phyloP scores from a whole-genome alignment of 2,888 invertebrate genomes.

The Zaprionus bogoriensis region DNA sequence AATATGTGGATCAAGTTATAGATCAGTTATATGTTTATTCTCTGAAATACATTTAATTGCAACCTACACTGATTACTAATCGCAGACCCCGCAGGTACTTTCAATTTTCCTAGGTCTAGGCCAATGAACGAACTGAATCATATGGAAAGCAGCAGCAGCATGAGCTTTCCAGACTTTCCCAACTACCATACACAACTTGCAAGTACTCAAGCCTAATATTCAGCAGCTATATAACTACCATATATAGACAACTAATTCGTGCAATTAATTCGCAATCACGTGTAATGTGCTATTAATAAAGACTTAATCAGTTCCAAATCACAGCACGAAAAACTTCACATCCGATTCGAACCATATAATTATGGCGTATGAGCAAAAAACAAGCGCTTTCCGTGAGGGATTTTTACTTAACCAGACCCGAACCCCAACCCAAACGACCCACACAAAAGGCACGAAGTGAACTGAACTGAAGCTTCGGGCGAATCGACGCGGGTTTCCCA shows the following conservation, averaged over 20 bases:
- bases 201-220: not conserved
- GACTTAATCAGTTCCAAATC: conserved; percentile 35
- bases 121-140: conserved; percentile 16
- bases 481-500: conserved; percentile 60
- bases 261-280: conserved; percentile 14
- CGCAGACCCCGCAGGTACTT: not conserved
- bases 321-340: conserved; percentile 30
- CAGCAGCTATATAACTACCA: not conserved
- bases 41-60: not conserved
- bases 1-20: no score
- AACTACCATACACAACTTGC: conserved; percentile 1
- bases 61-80: not conserved
- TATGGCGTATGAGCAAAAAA: conserved; percentile 33
- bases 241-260: conserved; percentile 7
- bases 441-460: conserved; percentile 31
- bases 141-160: not conserved
- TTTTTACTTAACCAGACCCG: conserved; percentile 29
- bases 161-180: conserved; percentile 3
- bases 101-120: not conserved
- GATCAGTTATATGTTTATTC: not conserved
- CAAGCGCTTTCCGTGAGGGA: conserved; percentile 42
- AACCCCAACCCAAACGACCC: conserved; percentile 9
- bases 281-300: conserved; percentile 43
- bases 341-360: conserved; percentile 37
- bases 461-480: conserved; percentile 34